Evolutionary conservation across 2,797 vertebrate genomes (phyloP), one percentile per base, ranked within the genome.

Genomic region (Mus caroli): DNA sequence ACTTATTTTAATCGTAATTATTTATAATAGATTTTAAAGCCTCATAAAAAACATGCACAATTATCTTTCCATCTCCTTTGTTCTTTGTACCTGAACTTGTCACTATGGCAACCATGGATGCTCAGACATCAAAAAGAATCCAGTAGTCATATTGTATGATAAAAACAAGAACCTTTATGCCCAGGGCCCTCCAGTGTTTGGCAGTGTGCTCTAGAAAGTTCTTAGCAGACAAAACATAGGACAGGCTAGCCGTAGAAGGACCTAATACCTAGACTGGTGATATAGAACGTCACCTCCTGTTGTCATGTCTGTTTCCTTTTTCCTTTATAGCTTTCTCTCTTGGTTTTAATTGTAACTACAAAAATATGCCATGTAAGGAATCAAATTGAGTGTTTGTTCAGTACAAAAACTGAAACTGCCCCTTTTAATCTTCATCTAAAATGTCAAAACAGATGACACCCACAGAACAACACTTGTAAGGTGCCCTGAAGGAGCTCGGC

Each of bases 11-110:
- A 73, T 31, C 82, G 88, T 34, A 84, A 86, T 67, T 31, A 80
- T n/a, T 73, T 22, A 64, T 31, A 88, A 67, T 88, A 69, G 31
- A 79, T 85, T 77, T 78, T 94, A 34, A 88, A 92, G 90, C 0
- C 20, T 84, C 62, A 85, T 50, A 31, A 90, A 90, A 86, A 60
- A 52, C 2, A 26, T 43, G 40, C 64, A 64, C 26, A 82, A 26
- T 85, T 90, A 52, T 52, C n/a, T 17, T 77, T 92, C 22, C 67
- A 37, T 43, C 87, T 88, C 52, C 79, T 62, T 73, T 1, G 69
- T 20, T 34, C 50, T 79, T 56, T 73, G 58, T 4, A 43, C 34
- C 64, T 76, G 43, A 77, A 75, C 19, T 26, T 85, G 76, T 88
- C 83, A 50, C 73, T 28, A 13, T 13, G 31, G 54, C 34, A 90